phyloP scores from a whole-genome alignment of 2,113 vertebrate genomes.

The Oncorhynchus gorbuscha region DNA sequence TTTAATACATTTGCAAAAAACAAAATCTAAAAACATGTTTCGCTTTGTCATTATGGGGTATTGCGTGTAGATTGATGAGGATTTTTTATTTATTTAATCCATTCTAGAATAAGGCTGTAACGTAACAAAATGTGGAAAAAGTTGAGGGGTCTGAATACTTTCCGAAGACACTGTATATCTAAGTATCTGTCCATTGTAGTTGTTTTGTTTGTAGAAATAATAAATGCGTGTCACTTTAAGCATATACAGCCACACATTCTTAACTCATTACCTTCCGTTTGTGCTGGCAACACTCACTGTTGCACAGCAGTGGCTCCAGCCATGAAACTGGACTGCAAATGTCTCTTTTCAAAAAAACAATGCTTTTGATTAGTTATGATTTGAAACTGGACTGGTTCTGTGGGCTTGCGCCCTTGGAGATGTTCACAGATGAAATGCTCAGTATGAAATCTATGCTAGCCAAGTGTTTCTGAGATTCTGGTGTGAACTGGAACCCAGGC shows the following conservation, averaged over 20 bases:
- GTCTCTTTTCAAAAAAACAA: constrained; percentile 8
- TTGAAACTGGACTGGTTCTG: constrained; percentile 64
- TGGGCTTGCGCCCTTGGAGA: constrained; percentile 62
- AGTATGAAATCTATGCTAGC: constrained; percentile 68
- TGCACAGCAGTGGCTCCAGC: constrained; percentile 49
- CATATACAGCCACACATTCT: constrained; percentile 7
- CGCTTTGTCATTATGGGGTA: too few species aligned
- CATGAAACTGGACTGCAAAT: constrained; percentile 35
- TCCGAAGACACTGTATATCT: not conserved
- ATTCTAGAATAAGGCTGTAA: too few species aligned
- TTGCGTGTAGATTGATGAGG: not conserved
- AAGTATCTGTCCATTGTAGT: not conserved
- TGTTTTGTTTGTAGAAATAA: not conserved
- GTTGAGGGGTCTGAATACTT: too few species aligned
- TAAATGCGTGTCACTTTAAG: constrained; percentile 7
- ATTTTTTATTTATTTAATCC: not conserved
- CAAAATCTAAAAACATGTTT: too few species aligned
- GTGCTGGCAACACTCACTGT: constrained; percentile 45
- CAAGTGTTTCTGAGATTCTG: constrained; percentile 75
- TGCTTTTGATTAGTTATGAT: constrained; percentile 76
- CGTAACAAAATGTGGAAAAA: too few species aligned
- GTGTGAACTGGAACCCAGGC: constrained; percentile 53
- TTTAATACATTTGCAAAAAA: too few species aligned
- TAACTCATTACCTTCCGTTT: constrained; percentile 54
- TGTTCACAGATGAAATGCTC: constrained; percentile 71